phyloP scores from a whole-genome alignment of 2,888 invertebrate species.

The Polyommatus icarus region DNA sequence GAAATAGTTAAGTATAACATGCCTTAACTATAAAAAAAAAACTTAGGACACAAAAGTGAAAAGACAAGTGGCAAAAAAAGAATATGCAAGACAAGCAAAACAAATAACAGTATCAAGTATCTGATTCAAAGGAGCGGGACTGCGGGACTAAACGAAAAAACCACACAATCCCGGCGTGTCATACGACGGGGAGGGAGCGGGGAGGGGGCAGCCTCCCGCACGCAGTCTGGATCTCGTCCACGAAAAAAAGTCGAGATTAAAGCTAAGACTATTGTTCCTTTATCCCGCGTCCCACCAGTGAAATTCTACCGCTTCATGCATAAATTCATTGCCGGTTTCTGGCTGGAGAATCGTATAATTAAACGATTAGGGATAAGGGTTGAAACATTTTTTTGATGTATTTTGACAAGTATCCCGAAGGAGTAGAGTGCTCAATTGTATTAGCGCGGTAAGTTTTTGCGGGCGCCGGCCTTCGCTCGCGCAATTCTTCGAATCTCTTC shows the following conservation, averaged over 20 bases:
- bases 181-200: conserved; percentile 46
- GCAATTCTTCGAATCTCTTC: conserved; percentile 62
- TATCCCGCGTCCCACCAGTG: conserved; percentile 56
- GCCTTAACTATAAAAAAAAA: not conserved
- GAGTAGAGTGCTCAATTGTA: conserved; percentile 47
- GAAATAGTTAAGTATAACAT: not conserved
- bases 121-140: conserved; percentile 21
- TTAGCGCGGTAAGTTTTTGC: conserved; percentile 50
- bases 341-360: conserved; percentile 65
- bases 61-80: not conserved
- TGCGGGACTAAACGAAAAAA: conserved; percentile 46
- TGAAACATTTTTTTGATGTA: conserved; percentile 44
- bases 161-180: conserved; percentile 60
- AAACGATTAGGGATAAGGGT: conserved; percentile 63
- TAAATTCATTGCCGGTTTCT: conserved; percentile 75
- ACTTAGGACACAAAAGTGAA: not conserved
- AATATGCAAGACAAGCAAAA: not conserved
- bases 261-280: conserved; percentile 78
- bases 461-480: conserved; percentile 57
- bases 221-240: conserved; percentile 65
- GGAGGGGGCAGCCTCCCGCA: conserved; percentile 50
- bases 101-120: conserved; percentile 24
- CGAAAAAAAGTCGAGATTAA: conserved; percentile 67
- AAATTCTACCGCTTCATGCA: conserved; percentile 72
- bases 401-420: conserved; percentile 45